Conservation (phyloP, 2,797 vertebrate species). For the Malurus splendens region DNA sequence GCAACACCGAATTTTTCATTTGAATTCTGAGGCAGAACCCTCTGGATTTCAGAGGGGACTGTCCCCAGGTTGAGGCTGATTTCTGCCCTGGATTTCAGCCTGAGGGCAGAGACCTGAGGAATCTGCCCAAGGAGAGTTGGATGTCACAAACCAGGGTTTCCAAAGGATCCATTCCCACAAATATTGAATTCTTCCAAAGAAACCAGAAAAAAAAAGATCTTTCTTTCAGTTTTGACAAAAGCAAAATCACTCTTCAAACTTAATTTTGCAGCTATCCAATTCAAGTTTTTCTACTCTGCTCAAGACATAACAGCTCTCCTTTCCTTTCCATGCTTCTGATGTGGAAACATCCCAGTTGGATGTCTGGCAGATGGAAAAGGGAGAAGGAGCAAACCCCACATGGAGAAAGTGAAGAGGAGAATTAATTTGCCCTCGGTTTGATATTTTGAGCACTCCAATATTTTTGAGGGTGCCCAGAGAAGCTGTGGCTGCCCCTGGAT, state of each 20-base stretch:
- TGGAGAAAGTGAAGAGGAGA: not conserved
- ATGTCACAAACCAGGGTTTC: not conserved
- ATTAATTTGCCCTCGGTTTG: rapidly evolving
- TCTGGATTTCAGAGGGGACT: not conserved
- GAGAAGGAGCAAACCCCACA: not conserved
- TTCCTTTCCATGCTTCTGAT: not conserved
- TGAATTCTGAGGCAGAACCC: not conserved
- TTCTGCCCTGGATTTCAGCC: not conserved
- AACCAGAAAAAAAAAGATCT: not conserved
- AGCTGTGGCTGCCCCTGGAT: not conserved
- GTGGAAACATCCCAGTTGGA: not conserved
- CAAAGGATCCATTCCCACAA: not conserved
- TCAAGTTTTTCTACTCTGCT: not conserved
- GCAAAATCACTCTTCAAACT: not conserved
- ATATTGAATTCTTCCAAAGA: not conserved
- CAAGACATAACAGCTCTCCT: not conserved
- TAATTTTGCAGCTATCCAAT: not conserved
- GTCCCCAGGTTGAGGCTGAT: not conserved
- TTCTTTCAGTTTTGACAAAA: not conserved
- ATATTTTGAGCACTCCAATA: not conserved
- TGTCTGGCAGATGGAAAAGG: not conserved
- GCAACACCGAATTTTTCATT: rapidly evolving
- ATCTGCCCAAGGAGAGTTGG: not conserved
- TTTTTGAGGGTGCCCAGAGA: not conserved
- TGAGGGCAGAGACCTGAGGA: not conserved